phyloP scores from a whole-genome alignment of 2,888 invertebrate species.

The Neoitamus cyanurus region DNA sequence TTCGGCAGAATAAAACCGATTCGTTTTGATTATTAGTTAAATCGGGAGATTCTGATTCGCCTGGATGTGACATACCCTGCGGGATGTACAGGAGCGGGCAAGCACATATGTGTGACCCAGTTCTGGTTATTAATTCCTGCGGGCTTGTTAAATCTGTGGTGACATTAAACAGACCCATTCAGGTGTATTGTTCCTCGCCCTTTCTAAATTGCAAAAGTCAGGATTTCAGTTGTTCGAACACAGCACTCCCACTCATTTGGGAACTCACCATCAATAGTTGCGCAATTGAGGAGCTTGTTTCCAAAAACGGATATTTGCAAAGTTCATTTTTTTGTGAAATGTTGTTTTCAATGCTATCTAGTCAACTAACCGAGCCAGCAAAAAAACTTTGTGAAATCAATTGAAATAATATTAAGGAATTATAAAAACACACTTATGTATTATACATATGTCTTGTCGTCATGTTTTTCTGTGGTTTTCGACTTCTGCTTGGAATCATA shows the following conservation, averaged over 20 bases:
- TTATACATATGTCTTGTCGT: too few relatives aligned
- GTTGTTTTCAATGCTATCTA: too few relatives aligned
- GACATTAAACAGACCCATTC: neutral
- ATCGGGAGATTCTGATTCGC: neutral
- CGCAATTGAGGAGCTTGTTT: neutral
- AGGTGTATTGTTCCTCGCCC: neutral
- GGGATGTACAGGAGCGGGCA: too few relatives aligned
- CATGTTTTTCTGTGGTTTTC: too few relatives aligned
- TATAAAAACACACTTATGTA: too few relatives aligned
- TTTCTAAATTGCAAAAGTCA: neutral
- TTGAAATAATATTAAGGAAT: too few relatives aligned
- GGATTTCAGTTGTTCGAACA: neutral
- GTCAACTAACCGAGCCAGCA: too few relatives aligned
- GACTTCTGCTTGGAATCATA: too few relatives aligned
- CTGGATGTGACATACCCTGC: neutral
- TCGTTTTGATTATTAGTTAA: constrained; percentile 24
- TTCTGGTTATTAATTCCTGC: neutral
- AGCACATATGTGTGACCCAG: neutral
- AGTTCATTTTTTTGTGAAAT: too few relatives aligned
- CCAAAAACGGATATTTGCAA: neutral
- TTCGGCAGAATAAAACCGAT: neutral
- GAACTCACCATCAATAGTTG: neutral
- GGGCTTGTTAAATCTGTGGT: neutral
- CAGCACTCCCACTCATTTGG: neutral
- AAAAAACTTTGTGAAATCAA: too few relatives aligned